These are phyloP conservation scores for Acleris laterana DNA, from an alignment of 2,888 invertebrate genomes.

Conservation along the genomic window DNA sequence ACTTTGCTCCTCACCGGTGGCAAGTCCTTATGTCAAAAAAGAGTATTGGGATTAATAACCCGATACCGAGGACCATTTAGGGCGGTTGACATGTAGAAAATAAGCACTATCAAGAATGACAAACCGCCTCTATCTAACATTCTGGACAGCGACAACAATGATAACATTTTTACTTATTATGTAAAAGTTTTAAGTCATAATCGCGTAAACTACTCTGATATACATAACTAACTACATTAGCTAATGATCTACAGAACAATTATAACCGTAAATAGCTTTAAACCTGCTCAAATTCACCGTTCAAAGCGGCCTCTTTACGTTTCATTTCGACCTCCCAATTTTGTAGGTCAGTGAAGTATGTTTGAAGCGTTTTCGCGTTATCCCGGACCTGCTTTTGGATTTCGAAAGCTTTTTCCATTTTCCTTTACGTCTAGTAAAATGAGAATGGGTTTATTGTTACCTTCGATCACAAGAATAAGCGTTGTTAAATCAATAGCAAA, in stretches of 20 bases:
- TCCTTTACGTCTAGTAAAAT: conserved; percentile 38
- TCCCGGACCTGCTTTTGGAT: conserved; percentile 89
- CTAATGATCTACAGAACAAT: conserved; percentile 37
- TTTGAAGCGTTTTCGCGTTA: conserved; percentile 88
- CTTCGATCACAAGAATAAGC: conserved; percentile 34
- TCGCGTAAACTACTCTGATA: conserved; percentile 4
- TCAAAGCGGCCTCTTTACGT: conserved; percentile 86
- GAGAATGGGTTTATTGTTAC: conserved; percentile 33
- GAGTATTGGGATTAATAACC: conserved; percentile 34
- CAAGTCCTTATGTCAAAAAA: conserved; percentile 65
- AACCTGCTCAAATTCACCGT: conserved; percentile 79
- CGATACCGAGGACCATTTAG: conserved; percentile 31
- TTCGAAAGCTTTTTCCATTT: conserved; percentile 85
- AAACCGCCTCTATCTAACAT: conserved; percentile 35
- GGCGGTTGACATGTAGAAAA: conserved; percentile 39
- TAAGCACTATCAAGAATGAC: conserved; percentile 37
- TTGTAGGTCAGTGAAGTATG: conserved; percentile 88
- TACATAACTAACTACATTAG: conserved; percentile 32
- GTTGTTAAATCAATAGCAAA: conserved; percentile 38
- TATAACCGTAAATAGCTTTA: conserved; percentile 55
- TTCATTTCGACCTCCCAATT: conserved; percentile 90
- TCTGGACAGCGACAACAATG: conserved; percentile 27
- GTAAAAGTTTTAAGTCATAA: background rate
- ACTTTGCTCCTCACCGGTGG: conserved; percentile 83
- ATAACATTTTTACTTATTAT: conserved; percentile 39